phyloP scores from a whole-genome alignment of 2,888 invertebrate genomes.

The Brassicogethes aeneus region DNA sequence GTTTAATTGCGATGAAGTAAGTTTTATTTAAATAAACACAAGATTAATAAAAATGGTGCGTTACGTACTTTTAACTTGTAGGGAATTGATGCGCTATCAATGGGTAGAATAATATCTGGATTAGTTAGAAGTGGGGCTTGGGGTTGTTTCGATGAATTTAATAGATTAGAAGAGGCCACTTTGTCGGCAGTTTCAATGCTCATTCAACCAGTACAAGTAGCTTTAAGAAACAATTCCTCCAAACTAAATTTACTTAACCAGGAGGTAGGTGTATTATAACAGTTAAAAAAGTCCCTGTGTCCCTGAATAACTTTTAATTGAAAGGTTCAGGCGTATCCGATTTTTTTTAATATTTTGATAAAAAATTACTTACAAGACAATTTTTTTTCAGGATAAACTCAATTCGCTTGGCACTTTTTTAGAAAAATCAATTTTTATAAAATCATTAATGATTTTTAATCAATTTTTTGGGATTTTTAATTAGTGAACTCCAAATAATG shows the following conservation, averaged over 20 bases:
- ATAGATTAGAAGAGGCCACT: conserved; percentile 88
- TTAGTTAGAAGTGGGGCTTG: conserved; percentile 92
- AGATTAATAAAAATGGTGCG: neutral
- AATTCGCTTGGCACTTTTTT: no score
- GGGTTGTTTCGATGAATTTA: conserved; percentile 99
- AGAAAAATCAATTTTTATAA: no score
- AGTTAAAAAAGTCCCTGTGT: no score
- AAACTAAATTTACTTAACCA: conserved; percentile 46
- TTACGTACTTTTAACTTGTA: conserved; percentile 40
- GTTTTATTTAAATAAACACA: conserved; percentile 4
- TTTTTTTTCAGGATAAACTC: no score
- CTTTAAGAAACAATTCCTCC: conserved; percentile 55
- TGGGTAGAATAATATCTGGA: conserved; percentile 90
- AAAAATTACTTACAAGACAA: no score
- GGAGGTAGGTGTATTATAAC: conserved; percentile 34
- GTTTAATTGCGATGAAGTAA: conserved; percentile 93
- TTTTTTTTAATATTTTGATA: no score
- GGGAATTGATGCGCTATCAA: conserved; percentile 91
- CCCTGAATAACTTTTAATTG: no score
- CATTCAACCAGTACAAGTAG: conserved; percentile 82
- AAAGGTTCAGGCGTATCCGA: no score
- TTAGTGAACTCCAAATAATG: no score
- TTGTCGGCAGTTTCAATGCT: conserved; percentile 92
- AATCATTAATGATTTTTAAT: no score
- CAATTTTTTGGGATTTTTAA: no score